Base-by-base conservation (phyloP, 2,888 invertebrate genomes). In the Cecidostiba fungosa region DNA sequence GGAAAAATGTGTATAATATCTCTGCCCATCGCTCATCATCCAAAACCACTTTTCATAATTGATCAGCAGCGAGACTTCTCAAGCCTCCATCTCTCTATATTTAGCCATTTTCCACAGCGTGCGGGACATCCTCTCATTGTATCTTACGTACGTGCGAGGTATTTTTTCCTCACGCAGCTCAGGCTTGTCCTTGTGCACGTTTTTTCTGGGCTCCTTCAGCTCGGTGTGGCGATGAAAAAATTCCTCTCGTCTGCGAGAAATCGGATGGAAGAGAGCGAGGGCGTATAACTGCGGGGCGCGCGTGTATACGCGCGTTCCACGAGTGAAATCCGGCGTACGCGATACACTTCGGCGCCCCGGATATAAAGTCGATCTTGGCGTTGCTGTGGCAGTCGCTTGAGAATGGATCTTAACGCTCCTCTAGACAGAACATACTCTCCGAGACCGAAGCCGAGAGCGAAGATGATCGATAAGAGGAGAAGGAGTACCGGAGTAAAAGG, bases 221-320 rank as follows among this genome's bases (percentile, higher is more conserved):
- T 32, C 39, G 26, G 10, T 16, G 50, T 47, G 26, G 29, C 39
- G 47, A 69, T 32, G 70, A 62, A 54, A 47, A 70, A 70, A 72
- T 69, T 73, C 72, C 84, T 69, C 82, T 39, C 62, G 47, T 72
- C 83, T 74, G 79, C 43, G 62, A 62, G 84, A 72, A 79, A 79
- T 83, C 77, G 70, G 77, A 54, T 59, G 78, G 62, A 74, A 78
- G 73, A 59, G 72, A 14, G 19, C 5, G 69, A 26, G 16, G 10
- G 47, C 23, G 43, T 36, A 16, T 0, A 72, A 14, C n/a, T 8
- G 23, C 14, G 19, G 2, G 10, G 26, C 8, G n/a, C 16, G 50
- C 14, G 76, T 16, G 12, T 16, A 23, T 3, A 43, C 23, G n/a
- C 14, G 5, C 54, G 62, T 50, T 84, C 23, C 73, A 73, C 84